Conservation (phyloP, 2,113 vertebrate genomes). For the Cyanistes caeruleus region DNA sequence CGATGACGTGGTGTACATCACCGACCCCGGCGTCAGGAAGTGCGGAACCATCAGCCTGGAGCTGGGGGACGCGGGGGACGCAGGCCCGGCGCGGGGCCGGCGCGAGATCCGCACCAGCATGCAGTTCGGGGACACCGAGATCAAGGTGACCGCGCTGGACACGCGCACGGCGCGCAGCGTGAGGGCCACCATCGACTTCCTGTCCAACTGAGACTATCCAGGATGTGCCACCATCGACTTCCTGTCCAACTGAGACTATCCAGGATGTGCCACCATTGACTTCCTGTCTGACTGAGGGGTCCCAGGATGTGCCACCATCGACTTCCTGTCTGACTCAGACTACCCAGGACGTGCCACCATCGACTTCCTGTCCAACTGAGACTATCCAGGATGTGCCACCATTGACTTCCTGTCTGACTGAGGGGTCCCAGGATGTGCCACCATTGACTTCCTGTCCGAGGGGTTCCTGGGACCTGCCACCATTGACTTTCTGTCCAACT, state of each 20-base stretch:
- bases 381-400: accelerated
- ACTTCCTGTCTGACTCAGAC: background rate
- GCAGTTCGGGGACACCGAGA: conserved; percentile 97
- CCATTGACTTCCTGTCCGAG: background rate
- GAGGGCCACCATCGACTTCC: conserved; percentile 91
- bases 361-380: background rate
- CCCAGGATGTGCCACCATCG: accelerated
- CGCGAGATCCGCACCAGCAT: conserved; percentile 92
- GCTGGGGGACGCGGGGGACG: conserved; percentile 49
- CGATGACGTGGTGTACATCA: conserved; percentile 90
- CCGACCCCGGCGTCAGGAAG: conserved; percentile 88
- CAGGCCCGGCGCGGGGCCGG: conserved; percentile 42
- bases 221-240: background rate
- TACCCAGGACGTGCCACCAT: accelerated
- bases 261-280: accelerated
- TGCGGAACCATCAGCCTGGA: conserved; percentile 92
- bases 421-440: accelerated
- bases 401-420: background rate
- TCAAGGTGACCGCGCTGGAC: conserved; percentile 92
- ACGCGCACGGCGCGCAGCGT: conserved; percentile 82
- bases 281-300: background rate
- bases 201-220: conserved; percentile 80
- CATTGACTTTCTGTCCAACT: background rate
- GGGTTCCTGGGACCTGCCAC: background rate
- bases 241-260: too few relatives aligned